Conservation (phyloP, 2,113 vertebrate genomes). For the Pipra filicauda region DNA sequence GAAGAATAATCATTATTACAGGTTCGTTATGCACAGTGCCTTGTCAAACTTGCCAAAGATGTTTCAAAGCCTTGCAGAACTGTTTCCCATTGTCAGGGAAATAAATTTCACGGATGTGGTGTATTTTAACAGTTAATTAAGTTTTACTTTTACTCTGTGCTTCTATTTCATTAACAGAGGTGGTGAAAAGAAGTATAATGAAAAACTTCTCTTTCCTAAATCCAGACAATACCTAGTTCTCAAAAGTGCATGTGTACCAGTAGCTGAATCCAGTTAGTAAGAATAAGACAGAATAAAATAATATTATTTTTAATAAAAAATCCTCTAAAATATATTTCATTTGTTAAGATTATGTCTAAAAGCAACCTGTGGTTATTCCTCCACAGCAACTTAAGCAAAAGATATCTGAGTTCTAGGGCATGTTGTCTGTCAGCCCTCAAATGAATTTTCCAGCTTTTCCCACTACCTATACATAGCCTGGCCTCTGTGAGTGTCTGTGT, state of each 20-base stretch:
- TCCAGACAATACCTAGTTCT: background rate
- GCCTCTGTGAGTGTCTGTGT: background rate
- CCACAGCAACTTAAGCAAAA: background rate
- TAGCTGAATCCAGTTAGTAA: background rate
- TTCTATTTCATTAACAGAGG: background rate
- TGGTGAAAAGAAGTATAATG: background rate
- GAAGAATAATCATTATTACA: background rate
- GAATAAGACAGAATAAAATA: background rate
- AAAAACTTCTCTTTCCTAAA: background rate
- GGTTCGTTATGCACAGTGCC: background rate
- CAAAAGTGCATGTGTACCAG: background rate
- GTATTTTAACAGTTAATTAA: background rate
- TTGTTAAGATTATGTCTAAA: background rate
- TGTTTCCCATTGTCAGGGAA: background rate
- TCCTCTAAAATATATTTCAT: background rate
- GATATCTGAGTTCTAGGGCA: background rate
- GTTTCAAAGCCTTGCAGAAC: background rate
- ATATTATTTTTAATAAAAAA: background rate
- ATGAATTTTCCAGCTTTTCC: background rate
- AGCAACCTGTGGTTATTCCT: background rate
- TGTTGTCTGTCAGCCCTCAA: background rate
- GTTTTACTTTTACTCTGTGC: background rate
- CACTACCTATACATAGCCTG: fast-evolving
- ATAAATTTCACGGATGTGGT: background rate
- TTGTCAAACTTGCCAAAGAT: background rate